Evolutionary conservation across 2,113 vertebrate genomes (phyloP).

Genomic region (Mastomys coucha): DNA sequence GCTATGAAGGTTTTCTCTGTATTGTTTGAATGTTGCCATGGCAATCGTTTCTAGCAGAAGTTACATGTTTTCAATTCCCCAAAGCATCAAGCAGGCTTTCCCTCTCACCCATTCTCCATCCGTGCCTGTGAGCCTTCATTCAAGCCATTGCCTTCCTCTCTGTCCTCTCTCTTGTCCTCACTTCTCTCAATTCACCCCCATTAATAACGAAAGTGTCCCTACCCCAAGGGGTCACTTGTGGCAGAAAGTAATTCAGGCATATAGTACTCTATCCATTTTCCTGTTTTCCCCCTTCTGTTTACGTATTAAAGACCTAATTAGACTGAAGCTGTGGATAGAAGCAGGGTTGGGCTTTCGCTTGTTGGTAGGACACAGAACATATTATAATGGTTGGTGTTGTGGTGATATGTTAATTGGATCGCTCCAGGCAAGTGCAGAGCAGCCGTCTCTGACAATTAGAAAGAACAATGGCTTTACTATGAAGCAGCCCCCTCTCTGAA

Average conservation of each 20-base stretch:
- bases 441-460: constrained; percentile 88
- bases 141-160: not conserved
- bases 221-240: not conserved
- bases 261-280: not conserved
- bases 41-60: constrained; percentile 85
- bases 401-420: constrained; percentile 87
- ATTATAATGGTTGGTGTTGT: constrained; percentile 84
- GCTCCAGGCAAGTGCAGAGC: constrained; percentile 87
- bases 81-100: constrained; percentile 74
- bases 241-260: constrained; percentile 4
- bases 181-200: not conserved
- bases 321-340: constrained; percentile 66
- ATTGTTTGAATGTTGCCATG: constrained; percentile 90
- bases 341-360: constrained; percentile 67
- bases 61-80: constrained; percentile 83
- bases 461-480: constrained; percentile 83
- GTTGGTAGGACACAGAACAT: constrained; percentile 76
- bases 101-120: not conserved
- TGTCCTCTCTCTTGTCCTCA: constrained; percentile 29
- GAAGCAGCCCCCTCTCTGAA: constrained; percentile 67
- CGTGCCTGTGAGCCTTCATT: not conserved
- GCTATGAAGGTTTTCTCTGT: constrained; percentile 86
- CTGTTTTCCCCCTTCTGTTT: constrained; percentile 59
- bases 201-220: not conserved
- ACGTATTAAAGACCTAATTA: constrained; percentile 71